phyloP scores from a whole-genome alignment of 2,888 invertebrate species.

The Apamea monoglypha region DNA sequence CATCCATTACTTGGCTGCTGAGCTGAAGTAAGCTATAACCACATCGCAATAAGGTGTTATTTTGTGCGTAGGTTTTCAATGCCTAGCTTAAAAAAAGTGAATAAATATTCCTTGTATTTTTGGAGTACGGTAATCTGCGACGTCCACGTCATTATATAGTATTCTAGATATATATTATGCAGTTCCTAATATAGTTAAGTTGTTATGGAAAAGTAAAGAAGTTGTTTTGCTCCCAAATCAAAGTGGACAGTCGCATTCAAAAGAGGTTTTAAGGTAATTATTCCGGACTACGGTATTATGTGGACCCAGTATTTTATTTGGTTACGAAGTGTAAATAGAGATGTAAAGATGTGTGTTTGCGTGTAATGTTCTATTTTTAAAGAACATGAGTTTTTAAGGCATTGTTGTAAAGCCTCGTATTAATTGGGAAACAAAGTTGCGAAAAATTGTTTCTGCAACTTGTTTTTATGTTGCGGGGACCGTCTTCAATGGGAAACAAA shows the following conservation, averaged over 20 bases:
- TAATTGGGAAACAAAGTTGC: slow-evolving; percentile 4
- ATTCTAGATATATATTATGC: slow-evolving; percentile 5
- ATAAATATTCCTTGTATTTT: neutral
- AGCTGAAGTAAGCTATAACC: neutral
- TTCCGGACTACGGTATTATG: slow-evolving; percentile 26
- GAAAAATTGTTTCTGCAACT: neutral
- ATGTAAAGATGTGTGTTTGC: slow-evolving; percentile 48
- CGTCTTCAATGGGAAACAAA: neutral
- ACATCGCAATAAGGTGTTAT: neutral
- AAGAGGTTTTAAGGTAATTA: slow-evolving; percentile 2
- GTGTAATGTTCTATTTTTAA: slow-evolving; percentile 42
- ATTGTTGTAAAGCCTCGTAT: slow-evolving; percentile 8
- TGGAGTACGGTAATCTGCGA: neutral
- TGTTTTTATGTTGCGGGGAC: neutral
- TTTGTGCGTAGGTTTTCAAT: neutral
- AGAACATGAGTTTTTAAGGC: slow-evolving; percentile 20
- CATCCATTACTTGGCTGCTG: neutral
- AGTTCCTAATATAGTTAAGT: slow-evolving; percentile 35
- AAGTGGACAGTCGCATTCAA: slow-evolving; percentile 12
- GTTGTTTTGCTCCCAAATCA: slow-evolving; percentile 13
- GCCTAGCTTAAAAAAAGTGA: neutral
- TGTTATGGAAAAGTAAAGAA: slow-evolving; percentile 25
- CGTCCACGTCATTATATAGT: neutral
- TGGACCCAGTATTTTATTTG: slow-evolving; percentile 37
- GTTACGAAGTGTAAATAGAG: slow-evolving; percentile 59